Base-by-base conservation (phyloP, 2,797 vertebrate species). In the Myiotriccus ornatus region DNA sequence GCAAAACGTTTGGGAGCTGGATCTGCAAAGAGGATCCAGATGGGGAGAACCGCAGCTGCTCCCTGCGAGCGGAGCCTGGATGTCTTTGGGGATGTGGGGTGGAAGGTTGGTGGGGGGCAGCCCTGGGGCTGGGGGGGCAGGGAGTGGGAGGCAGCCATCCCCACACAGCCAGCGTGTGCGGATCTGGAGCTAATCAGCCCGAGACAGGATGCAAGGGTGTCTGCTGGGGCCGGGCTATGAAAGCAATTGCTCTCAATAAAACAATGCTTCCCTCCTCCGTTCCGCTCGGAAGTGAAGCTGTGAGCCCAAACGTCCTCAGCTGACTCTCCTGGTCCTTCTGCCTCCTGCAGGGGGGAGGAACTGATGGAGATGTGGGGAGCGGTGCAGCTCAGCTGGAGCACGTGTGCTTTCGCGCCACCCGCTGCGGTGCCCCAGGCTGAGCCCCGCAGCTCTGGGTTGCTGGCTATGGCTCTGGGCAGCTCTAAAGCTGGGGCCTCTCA, bases 21-120 rank as follows among this genome's bases (percentile, higher is more conserved):
- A 67, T 83, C 74, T 89, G 87, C 90, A 93, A 95, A 96, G 84
- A 95, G 95, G 70, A 95, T 86, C 73, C 93, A 95, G 81, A 92
- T 95, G 93, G 85, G 50, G 74, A 68, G 80, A 95, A 89, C 80
- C 1, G 0, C 96, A 97, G 87, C 94, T 90, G 94, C 79, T 96
- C 84, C 88, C 70, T 53, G 47, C 0, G 2, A 96, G 62, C 7
- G 5, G 73, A 87, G 80, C 50, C 56, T 55, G 86, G 41, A 50
- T 87, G 65, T 88, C 94, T 87, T 83, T 67, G 78, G 94, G 93
- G 87, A 67, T 17, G 8, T 15, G 47, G 81, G 73, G 76, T 90
- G 67, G 84, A 71, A 91, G 94, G 82, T 50, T 23, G 21, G 82
- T 4, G 23, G 63, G 87, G 63, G 56, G 62, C 77, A 87, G 84